Evolutionary conservation across 2,113 vertebrate species (phyloP).

Genomic region (Oriolus oriolus): DNA sequence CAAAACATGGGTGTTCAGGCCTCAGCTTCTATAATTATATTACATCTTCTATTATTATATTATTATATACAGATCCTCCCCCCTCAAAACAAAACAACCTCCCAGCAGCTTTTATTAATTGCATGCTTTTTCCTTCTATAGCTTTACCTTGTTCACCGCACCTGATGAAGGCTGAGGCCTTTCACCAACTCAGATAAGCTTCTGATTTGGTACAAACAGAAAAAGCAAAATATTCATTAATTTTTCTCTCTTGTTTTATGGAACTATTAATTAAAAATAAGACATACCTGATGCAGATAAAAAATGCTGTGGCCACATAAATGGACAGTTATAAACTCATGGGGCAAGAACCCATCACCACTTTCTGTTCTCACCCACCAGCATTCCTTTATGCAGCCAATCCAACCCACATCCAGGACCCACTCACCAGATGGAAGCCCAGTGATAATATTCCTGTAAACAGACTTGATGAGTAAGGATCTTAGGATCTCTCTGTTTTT

Average conservation of each 20-base stretch:
- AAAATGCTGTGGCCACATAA: not conserved
- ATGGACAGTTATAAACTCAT: fast-evolving
- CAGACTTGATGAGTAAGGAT: not conserved
- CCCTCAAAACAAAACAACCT: not conserved
- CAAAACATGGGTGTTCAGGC: not conserved
- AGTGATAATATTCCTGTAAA: not conserved
- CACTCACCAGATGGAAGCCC: not conserved
- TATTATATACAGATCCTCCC: not conserved
- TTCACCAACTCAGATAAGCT: not conserved
- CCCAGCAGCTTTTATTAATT: not conserved
- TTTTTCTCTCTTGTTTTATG: not conserved
- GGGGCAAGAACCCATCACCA: not conserved
- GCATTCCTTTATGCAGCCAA: not conserved
- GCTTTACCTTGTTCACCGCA: not conserved
- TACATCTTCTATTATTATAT: not conserved
- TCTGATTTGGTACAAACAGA: not conserved
- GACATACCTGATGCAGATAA: not conserved
- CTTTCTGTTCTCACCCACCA: not conserved
- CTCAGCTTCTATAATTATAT: not conserved
- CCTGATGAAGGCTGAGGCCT: not conserved
- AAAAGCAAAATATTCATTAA: not conserved
- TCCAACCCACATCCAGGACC: not conserved
- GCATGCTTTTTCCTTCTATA: not conserved
- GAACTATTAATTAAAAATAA: not conserved
- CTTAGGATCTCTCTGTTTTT: not conserved